These are phyloP conservation scores for Hypena proboscidalis DNA, from an alignment of 2,888 invertebrate species.

Conservation along the genomic window DNA sequence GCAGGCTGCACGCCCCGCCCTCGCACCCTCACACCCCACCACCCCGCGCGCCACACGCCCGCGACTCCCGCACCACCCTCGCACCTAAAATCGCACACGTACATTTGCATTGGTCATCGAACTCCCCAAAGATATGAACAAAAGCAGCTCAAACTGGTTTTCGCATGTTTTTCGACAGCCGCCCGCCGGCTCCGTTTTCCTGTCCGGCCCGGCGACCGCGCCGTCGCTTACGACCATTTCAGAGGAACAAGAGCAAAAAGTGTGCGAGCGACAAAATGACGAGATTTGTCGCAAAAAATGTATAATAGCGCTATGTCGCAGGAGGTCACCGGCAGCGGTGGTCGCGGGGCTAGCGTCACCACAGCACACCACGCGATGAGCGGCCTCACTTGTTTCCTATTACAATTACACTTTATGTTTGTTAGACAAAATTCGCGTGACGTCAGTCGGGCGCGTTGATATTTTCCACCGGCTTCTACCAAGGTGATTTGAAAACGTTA, in stretches of 20 bases:
- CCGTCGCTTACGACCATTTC: constrained; percentile 49
- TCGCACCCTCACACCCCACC: constrained; percentile 49
- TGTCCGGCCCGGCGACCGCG: constrained; percentile 55
- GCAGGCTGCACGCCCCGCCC: constrained; percentile 62
- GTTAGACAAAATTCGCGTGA: constrained; percentile 54
- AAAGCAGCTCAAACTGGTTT: constrained; percentile 82
- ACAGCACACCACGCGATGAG: constrained; percentile 33
- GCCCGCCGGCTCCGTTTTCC: constrained; percentile 62
- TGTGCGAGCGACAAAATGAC: constrained; percentile 26
- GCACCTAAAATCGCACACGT: constrained; percentile 69
- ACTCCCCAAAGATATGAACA: constrained; percentile 75
- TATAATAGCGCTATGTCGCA: constrained; percentile 15
- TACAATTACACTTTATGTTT: constrained; percentile 45
- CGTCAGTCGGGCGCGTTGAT: constrained; percentile 51
- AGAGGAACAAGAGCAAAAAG: constrained; percentile 41
- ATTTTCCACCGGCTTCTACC: constrained; percentile 57
- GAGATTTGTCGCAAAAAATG: constrained; percentile 19
- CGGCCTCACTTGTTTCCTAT: constrained; percentile 38
- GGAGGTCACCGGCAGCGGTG: constrained; percentile 20
- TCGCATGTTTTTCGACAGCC: constrained; percentile 69
- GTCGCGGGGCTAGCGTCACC: constrained; percentile 41
- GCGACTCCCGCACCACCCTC: constrained; percentile 64
- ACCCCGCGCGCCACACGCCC: constrained; percentile 48
- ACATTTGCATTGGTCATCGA: constrained; percentile 80
- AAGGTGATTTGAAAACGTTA: constrained; percentile 63